A percentile compares a stretch with the other conserved stretches of the same genome.
These are phyloP conservation scores for Anthopleura xanthogrammica DNA, from an alignment of 92 coral and sea anemone species.

Conservation along the genomic window DNA sequence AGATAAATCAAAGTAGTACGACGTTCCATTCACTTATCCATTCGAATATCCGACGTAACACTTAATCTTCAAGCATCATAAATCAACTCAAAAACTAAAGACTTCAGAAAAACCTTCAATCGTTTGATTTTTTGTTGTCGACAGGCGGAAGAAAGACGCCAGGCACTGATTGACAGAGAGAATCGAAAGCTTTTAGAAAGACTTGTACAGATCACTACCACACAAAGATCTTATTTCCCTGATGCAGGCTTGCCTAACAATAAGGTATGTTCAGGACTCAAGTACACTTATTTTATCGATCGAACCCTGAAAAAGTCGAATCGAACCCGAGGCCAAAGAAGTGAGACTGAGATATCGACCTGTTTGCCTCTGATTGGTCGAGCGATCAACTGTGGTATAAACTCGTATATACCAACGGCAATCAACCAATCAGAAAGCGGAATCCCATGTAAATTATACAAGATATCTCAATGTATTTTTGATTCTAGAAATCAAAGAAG, in stretches of 20 bases:
- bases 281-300: not conserved
- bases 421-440: too few species aligned
- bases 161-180: slow-evolving; percentile 75
- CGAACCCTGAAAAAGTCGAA: not conserved
- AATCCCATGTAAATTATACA: not conserved
- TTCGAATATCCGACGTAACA: not conserved
- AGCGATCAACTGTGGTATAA: too few species aligned
- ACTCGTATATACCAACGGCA: too few species aligned
- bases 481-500: slow-evolving; percentile 17
- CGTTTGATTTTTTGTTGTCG: not conserved
- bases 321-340: too few species aligned
- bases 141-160: slow-evolving; percentile 76
- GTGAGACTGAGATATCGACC: too few species aligned
- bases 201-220: slow-evolving; percentile 67
- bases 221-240: slow-evolving; percentile 43
- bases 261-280: not conserved
- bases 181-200: slow-evolving; percentile 63
- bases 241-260: slow-evolving; percentile 4
- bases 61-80: not conserved
- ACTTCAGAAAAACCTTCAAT: not conserved
- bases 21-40: not conserved
- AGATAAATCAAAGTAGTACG: not conserved
- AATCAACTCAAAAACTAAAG: not conserved
- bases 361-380: too few species aligned
- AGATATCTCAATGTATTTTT: not conserved